Evolutionary conservation across 2,113 vertebrate genomes (phyloP), one percentile per base, ranked within the genome.

Genomic region (Callaeas wilsoni): DNA sequence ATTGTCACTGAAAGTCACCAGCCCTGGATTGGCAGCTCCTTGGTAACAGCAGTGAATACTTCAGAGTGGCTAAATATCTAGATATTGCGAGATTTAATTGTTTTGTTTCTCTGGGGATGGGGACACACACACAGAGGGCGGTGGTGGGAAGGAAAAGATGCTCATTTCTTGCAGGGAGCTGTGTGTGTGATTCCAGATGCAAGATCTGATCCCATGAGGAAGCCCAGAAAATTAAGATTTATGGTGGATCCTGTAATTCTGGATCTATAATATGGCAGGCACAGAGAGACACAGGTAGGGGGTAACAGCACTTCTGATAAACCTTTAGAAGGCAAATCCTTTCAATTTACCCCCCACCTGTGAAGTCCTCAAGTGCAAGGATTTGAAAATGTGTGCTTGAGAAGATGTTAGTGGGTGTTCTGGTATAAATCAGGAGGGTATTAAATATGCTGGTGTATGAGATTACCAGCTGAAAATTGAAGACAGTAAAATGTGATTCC

Each of bases 391-490:
- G 5, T 82, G 70, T 4, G 3, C 49, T 92, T 62, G 59, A 69
- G 68, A 93, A 90, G 68, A 41, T 92, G 94, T 69, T 96, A 96
- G 90, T 83, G 42, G 85, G 75, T 91, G 90, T 97, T 94, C 88
- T 92, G 49, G 50, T 90, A 85, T 70, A 92, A 97, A 76, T 96
- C 87, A 90, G 57, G 42, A 76, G 53, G 67, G 41, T 80, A 85
- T 94, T 95, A 92, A 94, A 87, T 79, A 93, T 2, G 2, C n/a
- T 83, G 26, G 53, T 82, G 55, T 92, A 76, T 92, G 75, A 95
- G 92, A 94, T 93, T 91, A 90, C 57, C 78, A 69, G 62, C 35
- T 94, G 92, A 97, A 96, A 94, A 93, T 32, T 90, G 85, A 88
- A 94, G 90, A 65, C 49, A 63, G 37, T 79, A 90, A 95, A 88